Evolutionary conservation across 2,113 vertebrate species (phyloP).

Genomic region (Thermophis baileyi): DNA sequence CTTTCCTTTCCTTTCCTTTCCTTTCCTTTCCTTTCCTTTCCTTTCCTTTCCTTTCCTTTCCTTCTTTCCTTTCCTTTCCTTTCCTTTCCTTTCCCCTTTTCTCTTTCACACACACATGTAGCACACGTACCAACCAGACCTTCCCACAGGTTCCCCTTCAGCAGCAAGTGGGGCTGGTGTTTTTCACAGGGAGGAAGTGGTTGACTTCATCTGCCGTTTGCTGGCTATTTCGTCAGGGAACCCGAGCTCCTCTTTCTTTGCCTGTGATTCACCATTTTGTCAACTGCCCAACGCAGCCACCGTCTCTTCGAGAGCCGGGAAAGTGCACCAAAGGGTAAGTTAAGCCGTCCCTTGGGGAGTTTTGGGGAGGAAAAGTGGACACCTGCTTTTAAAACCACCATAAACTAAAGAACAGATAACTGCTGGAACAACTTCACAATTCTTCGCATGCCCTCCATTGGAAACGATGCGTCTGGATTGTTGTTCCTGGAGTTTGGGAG

Average conservation of each 20-base stretch:
- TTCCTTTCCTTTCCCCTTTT: background rate
- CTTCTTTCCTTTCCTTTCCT: no score
- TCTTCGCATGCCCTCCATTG: rapidly evolving
- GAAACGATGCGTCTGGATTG: background rate
- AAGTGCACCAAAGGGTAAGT: background rate
- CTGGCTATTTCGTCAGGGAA: no score
- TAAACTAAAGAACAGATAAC: no score
- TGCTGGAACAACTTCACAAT: background rate
- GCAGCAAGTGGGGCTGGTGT: background rate
- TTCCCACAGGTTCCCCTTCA: background rate
- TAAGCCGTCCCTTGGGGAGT: no score
- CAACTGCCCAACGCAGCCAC: rapidly evolving
- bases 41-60: no score
- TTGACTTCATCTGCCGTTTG: no score
- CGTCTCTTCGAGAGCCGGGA: background rate
- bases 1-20: no score
- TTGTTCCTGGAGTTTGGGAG: background rate
- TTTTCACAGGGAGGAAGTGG: background rate
- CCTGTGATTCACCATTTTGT: background rate
- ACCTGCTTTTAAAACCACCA: background rate
- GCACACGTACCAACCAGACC: no score
- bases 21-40: no score
- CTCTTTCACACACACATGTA: background rate
- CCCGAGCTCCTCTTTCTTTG: no score
- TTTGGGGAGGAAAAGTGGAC: background rate